phyloP scores from a whole-genome alignment of 1,140 invertebrate genomes.

The Rhizoglyphus robini region DNA sequence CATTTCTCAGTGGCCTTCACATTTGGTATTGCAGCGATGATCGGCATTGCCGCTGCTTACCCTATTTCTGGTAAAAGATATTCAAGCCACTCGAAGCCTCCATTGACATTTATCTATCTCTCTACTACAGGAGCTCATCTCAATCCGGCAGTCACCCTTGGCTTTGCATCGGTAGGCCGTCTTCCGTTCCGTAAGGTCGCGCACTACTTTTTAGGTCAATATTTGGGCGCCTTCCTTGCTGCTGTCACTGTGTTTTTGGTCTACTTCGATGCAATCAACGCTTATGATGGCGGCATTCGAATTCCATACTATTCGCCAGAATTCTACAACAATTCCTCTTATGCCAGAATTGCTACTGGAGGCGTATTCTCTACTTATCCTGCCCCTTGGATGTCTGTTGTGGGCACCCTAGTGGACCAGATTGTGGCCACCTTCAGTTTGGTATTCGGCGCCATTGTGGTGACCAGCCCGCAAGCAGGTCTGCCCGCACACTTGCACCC shows the following conservation, averaged over 20 bases:
- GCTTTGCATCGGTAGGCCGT: constrained; percentile 37
- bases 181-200: constrained; percentile 37
- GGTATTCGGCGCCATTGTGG: background rate
- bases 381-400: background rate
- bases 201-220: constrained; percentile 41
- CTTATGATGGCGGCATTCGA: constrained; percentile 31
- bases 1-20: background rate
- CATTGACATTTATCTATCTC: background rate
- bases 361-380: constrained; percentile 11
- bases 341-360: background rate
- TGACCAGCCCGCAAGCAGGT: background rate
- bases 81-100: background rate
- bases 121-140: constrained; percentile 38
- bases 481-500: background rate
- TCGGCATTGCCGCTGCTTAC: background rate
- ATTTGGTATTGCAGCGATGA: background rate
- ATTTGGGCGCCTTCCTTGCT: constrained; percentile 34
- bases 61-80: background rate
- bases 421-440: background rate
- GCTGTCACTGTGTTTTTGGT: constrained; percentile 24
- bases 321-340: background rate
- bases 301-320: background rate
- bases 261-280: constrained; percentile 34
- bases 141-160: constrained; percentile 43
- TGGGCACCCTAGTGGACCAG: background rate